Percentiles rank a stretch among this genome's conserved stretches.
These are phyloP conservation scores for Tragopan temminckii DNA, from an alignment of 2,797 vertebrate genomes.

Conservation along the genomic window DNA sequence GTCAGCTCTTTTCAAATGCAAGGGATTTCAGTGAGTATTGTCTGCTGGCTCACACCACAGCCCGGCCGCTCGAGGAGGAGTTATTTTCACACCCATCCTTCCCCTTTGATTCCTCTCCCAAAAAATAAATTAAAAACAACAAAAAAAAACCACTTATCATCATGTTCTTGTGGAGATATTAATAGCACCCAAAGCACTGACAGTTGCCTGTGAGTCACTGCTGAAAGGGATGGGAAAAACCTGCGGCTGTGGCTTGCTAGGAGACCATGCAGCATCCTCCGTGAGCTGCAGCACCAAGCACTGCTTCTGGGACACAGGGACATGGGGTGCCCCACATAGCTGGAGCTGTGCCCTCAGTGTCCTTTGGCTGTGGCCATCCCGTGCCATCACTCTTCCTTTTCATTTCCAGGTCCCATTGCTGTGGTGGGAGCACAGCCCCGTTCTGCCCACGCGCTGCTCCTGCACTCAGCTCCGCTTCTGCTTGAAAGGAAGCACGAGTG, in stretches of 20 bases:
- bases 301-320: fast-evolving
- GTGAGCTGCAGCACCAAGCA: fast-evolving
- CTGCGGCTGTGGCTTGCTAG: neutral
- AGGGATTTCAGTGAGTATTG: conserved; percentile 43
- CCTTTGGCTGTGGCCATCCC: neutral
- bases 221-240: neutral
- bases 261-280: neutral
- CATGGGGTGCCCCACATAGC: neutral
- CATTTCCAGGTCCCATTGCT: neutral
- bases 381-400: neutral
- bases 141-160: neutral
- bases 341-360: neutral
- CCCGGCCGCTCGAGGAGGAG: neutral
- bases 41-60: neutral
- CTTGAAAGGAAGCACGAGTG: conserved; percentile 16
- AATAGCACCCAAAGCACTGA: conserved; percentile 26
- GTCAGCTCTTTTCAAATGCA: conserved; percentile 64
- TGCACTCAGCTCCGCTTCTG: conserved; percentile 11
- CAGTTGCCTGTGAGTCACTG: conserved; percentile 8
- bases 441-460: neutral
- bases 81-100: neutral
- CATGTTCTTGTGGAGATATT: conserved; percentile 38
- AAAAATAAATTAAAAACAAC: neutral
- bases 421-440: neutral
- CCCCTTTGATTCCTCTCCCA: neutral